These are phyloP conservation scores for Forbesichthys papilliferus DNA, from an alignment of 2,113 vertebrate species.

Conservation along the genomic window DNA sequence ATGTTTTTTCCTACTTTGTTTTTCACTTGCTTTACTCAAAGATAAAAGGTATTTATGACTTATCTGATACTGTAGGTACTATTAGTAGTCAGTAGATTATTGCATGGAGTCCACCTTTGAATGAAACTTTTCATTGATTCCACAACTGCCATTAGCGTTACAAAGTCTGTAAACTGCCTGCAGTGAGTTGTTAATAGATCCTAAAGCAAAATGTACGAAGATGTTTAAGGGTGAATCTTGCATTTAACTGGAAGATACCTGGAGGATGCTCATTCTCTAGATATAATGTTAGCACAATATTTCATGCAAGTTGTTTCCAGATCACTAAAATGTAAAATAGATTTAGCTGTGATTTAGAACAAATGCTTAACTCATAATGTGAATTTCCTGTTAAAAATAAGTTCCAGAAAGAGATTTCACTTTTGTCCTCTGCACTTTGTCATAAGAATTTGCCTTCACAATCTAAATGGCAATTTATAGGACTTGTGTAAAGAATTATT, in stretches of 20 bases:
- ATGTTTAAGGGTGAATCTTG: constrained; percentile 38
- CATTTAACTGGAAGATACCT: not conserved
- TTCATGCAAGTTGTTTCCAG: constrained; percentile 37
- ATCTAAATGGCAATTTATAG: constrained; percentile 51
- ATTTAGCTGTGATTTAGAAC: constrained; percentile 43
- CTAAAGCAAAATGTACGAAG: constrained; percentile 43
- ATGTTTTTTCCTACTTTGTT: constrained; percentile 65
- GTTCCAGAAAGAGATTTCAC: constrained; percentile 31
- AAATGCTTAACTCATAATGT: constrained; percentile 23
- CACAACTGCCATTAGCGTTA: constrained; percentile 69
- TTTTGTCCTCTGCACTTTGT: constrained; percentile 42
- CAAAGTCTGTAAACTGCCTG: constrained; percentile 69
- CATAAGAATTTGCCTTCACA: constrained; percentile 40
- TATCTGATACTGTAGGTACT: constrained; percentile 55
- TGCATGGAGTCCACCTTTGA: constrained; percentile 68
- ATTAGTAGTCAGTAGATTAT: constrained; percentile 58
- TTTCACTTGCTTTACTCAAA: constrained; percentile 46
- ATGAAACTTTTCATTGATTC: constrained; percentile 60
- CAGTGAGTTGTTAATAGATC: constrained; percentile 42
- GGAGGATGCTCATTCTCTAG: constrained; percentile 51
- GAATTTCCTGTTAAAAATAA: constrained; percentile 50
- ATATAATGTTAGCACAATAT: constrained; percentile 37
- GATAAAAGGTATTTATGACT: constrained; percentile 59
- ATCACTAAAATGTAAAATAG: constrained; percentile 28
- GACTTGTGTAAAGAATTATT: constrained; percentile 54